Conservation (phyloP, 2,797 vertebrate genomes). For the Anguilla marmorata region DNA sequence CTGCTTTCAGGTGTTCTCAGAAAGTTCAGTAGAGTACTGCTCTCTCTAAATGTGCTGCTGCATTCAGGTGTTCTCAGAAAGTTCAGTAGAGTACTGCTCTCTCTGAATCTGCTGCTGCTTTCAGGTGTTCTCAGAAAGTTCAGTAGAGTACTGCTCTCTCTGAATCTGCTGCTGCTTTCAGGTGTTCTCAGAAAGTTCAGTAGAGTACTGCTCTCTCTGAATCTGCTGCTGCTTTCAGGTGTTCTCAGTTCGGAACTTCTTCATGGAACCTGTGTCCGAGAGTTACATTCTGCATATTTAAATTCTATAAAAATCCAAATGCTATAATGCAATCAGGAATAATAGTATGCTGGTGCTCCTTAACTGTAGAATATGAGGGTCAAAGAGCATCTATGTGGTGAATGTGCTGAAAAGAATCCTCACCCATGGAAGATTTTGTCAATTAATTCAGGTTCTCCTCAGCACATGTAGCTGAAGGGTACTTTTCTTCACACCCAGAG, state of each 20-base stretch:
- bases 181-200: background rate
- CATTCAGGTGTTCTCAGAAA: background rate
- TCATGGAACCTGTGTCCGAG: background rate
- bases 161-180: too few relatives aligned
- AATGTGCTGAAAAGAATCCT: too few relatives aligned
- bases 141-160: background rate
- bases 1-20: too few relatives aligned
- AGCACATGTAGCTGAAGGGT: conserved; percentile 1
- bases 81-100: background rate
- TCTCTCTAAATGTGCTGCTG: background rate
- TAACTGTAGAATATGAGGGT: background rate
- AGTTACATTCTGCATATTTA: background rate
- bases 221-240: background rate
- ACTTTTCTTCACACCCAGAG: background rate
- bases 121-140: background rate
- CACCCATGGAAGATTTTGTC: background rate
- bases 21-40: background rate
- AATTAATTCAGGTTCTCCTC: background rate
- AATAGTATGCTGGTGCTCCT: background rate
- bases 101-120: background rate
- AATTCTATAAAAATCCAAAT: background rate
- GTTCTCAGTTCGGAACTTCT: background rate
- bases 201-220: background rate
- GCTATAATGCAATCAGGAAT: background rate
- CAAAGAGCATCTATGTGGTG: background rate